Conservation (phyloP, 2,113 vertebrate species). For the Entosphenus tridentatus region DNA sequence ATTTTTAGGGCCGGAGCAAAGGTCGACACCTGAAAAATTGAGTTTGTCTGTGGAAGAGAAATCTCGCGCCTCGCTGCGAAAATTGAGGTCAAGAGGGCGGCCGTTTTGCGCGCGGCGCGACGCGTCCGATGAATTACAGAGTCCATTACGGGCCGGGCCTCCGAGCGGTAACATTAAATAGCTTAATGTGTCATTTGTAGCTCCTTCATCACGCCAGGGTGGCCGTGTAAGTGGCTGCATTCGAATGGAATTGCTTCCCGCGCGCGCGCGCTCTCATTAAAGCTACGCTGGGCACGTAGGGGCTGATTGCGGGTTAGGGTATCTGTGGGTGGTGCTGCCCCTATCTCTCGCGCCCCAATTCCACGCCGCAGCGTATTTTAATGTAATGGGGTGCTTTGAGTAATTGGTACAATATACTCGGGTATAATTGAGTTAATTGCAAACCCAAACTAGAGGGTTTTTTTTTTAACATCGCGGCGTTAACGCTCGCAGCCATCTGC, state of each 20-base stretch:
- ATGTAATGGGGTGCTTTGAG: too few species aligned
- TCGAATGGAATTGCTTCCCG: slow-evolving; percentile 1
- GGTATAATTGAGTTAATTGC: too few species aligned
- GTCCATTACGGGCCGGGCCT: slow-evolving; percentile 56
- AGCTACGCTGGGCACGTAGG: too few species aligned
- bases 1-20: slow-evolving; percentile 53
- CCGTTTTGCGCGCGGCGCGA: slow-evolving; percentile 58
- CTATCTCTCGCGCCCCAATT: background rate
- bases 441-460: too few species aligned
- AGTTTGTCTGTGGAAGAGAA: slow-evolving; percentile 54
- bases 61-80: slow-evolving; percentile 53
- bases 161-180: slow-evolving; percentile 57
- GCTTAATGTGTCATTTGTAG: slow-evolving; percentile 59
- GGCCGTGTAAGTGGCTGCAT: slow-evolving; percentile 3
- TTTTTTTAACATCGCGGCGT: too few species aligned
- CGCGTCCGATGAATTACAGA: slow-evolving; percentile 58
- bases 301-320: slow-evolving; percentile 1
- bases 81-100: slow-evolving; percentile 54
- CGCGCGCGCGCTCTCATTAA: background rate
- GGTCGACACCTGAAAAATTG: slow-evolving; percentile 65
- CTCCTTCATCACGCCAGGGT: slow-evolving; percentile 38
- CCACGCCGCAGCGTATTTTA: too few species aligned
- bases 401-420: too few species aligned
- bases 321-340: background rate
- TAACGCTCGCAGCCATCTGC: too few species aligned